phyloP scores from a whole-genome alignment of 2,888 invertebrate species.

The Andrena chrysosceles region DNA sequence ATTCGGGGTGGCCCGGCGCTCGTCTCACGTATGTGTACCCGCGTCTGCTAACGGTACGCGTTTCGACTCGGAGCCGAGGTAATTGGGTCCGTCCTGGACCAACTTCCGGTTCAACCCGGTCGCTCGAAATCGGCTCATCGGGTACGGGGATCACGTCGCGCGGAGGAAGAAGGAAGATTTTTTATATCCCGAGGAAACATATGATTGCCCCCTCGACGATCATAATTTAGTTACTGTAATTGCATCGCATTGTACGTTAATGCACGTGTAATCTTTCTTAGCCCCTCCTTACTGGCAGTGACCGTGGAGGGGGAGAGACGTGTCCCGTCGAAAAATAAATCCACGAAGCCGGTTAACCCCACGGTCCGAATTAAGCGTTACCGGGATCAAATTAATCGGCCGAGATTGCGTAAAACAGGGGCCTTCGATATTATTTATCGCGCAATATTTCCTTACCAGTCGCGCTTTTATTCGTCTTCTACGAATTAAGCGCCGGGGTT shows the following conservation, averaged over 20 bases:
- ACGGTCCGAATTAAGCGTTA: conserved; percentile 21
- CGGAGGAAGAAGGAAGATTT: conserved; percentile 21
- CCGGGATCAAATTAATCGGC: conserved; percentile 29
- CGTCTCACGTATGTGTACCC: conserved; percentile 34
- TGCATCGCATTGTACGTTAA: conserved; percentile 38
- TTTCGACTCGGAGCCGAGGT: conserved; percentile 63
- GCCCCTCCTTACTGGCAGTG: background rate
- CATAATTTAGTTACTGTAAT: conserved; percentile 37
- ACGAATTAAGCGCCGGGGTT: conserved; percentile 1
- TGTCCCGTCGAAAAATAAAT: conserved; percentile 7
- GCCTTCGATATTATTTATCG: conserved; percentile 38
- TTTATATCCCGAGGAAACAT: conserved; percentile 20
- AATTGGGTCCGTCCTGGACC: conserved; percentile 66
- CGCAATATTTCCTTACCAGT: conserved; percentile 17
- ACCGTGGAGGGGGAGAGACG: background rate
- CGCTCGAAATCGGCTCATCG: conserved; percentile 35
- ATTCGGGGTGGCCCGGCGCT: conserved; percentile 67
- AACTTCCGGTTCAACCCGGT: conserved; percentile 63
- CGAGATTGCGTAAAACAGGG: conserved; percentile 44
- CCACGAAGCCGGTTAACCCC: conserved; percentile 15
- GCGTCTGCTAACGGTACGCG: conserved; percentile 67
- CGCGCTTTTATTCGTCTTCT: background rate
- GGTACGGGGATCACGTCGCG: conserved; percentile 49
- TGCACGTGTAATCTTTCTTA: conserved; percentile 4
- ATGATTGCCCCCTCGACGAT: conserved; percentile 34